Base-by-base conservation (phyloP, 2,888 invertebrate species). In the Penaeus monodon region DNA sequence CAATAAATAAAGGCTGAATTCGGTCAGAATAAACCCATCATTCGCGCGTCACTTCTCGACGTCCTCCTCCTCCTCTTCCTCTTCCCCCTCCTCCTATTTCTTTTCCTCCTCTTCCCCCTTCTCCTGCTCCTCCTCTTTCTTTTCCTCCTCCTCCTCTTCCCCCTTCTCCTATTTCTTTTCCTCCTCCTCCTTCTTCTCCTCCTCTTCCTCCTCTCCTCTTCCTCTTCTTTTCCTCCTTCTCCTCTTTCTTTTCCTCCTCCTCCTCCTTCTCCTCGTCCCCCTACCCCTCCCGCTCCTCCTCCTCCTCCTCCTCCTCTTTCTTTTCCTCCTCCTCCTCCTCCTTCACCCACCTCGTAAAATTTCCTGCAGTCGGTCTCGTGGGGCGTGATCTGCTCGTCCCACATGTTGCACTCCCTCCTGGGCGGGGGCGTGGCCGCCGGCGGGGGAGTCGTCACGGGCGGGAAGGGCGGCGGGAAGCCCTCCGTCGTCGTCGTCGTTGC, bases 351-450 rank as follows among this genome's bases (percentile, higher is more conserved):
- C 83, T 96, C 95, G 91, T 95, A 94, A 93, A 95, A 96, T 91
- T 94, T 93, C 90, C 93, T 93, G 91, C 96, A 96, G 92, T 96
- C 94, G 0, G 92, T 93, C 0, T 94, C 94, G 92, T 95, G 95
- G 24, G 94, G 94, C 91, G 94, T 93, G 91, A 94, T 91, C 0
- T 94, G 91, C 92, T 94, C 93, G 92, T 93, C 93, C 92, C 93
- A 57, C 57, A 88, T 84, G 14, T 49, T 81, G 80, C 85, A 83
- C 7, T 33, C n/a, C 33, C 82, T 86, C 3, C 66, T 57, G 7
- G 81, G 27, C 10, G 81, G n/a, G 49, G 63, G n/a, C n/a, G 66
- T 27, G 63, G 24, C 22, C 2, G 33, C 73, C 17, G 29, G 63
- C 38, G 65, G 10, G 8, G 68, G n/a, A 6, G 85, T 63, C 7